Percentiles rank a stretch among this genome's conserved stretches.
Conservation (phyloP, 2,888 invertebrate species). For the Temnothorax ravouxi region DNA sequence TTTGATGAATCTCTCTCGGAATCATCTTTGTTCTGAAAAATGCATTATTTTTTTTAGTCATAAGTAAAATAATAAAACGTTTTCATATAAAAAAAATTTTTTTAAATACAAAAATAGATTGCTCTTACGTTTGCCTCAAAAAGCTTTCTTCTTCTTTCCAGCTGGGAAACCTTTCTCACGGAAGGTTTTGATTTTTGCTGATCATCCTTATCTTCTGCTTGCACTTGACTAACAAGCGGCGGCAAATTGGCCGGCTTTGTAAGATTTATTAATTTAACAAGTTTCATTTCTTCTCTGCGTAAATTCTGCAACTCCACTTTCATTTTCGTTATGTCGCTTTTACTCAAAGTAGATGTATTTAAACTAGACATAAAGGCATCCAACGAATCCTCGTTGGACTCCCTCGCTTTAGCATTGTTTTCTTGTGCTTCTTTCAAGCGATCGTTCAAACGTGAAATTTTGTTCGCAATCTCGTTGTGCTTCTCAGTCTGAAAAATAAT, state of each 20-base stretch:
- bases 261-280: conserved; percentile 92
- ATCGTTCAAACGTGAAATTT: conserved; percentile 89
- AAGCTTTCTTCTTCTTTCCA: conserved; percentile 42
- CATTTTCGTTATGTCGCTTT: conserved; percentile 89
- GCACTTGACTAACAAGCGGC: conserved; percentile 82
- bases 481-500: conserved; percentile 88
- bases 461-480: conserved; percentile 86
- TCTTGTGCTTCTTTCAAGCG: conserved; percentile 86
- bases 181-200: conserved; percentile 33
- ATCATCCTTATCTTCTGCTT: neutral
- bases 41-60: conserved; percentile 1
- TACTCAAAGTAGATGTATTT: conserved; percentile 86
- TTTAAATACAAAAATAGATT: neutral
- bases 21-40: conserved; percentile 38
- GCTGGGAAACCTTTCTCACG: conserved; percentile 13
- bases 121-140: conserved; percentile 28
- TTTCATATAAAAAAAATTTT: neutral
- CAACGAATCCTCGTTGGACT: conserved; percentile 90
- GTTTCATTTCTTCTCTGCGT: conserved; percentile 90
- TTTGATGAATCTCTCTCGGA: conserved; percentile 11
- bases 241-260: conserved; percentile 91
- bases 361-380: conserved; percentile 94
- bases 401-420: conserved; percentile 81
- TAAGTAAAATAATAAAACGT: neutral
- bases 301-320: conserved; percentile 91